Conservation (phyloP, 2,888 invertebrate genomes). For the Leucozona laternaria region DNA sequence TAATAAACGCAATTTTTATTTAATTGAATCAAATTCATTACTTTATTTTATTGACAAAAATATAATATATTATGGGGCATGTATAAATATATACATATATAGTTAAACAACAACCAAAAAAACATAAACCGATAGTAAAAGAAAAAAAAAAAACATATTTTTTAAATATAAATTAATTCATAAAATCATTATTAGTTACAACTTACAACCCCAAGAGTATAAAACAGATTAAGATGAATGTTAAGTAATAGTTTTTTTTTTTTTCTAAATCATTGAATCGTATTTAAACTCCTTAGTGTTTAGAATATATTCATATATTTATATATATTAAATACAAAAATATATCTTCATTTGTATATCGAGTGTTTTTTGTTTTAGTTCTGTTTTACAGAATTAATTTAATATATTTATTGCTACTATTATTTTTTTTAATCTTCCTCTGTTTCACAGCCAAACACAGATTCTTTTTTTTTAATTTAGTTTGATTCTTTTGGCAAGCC, state of each 20-base stretch:
- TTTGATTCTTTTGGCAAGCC: slow-evolving; percentile 17
- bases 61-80: slow-evolving; percentile 47
- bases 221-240: slow-evolving; percentile 61
- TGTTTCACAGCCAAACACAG: slow-evolving; percentile 84
- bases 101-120: slow-evolving; percentile 46
- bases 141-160: slow-evolving; percentile 32
- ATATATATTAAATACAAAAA: slow-evolving; percentile 70
- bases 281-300: slow-evolving; percentile 46
- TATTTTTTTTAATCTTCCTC: slow-evolving; percentile 77
- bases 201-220: slow-evolving; percentile 71
- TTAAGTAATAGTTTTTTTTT: slow-evolving; percentile 31
- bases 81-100: slow-evolving; percentile 22
- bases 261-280: slow-evolving; percentile 44
- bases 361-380: slow-evolving; percentile 64
- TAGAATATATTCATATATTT: slow-evolving; percentile 5
- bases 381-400: slow-evolving; percentile 70
- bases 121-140: slow-evolving; percentile 28
- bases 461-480: slow-evolving; percentile 77
- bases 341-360: slow-evolving; percentile 75
- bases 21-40: slow-evolving; percentile 52
- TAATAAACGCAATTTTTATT: slow-evolving; percentile 63
- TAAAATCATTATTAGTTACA: slow-evolving; percentile 45
- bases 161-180: slow-evolving; percentile 38
- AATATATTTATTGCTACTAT: slow-evolving; percentile 61
- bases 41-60: slow-evolving; percentile 53